Evolutionary conservation across 2,797 vertebrate species (phyloP).

Genomic region (Saxicola maurus): DNA sequence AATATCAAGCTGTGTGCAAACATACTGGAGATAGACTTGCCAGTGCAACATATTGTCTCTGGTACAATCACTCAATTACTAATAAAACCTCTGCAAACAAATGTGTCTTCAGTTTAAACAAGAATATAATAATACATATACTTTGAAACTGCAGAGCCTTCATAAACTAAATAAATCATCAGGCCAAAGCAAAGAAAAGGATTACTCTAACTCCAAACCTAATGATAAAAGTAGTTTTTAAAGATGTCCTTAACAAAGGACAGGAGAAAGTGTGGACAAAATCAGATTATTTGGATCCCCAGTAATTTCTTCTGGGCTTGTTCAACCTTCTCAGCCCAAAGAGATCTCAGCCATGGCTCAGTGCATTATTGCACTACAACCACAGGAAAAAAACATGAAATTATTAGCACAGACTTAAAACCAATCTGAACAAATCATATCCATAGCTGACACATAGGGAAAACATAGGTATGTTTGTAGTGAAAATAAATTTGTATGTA

Average conservation of each 20-base stretch:
- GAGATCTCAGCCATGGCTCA: not conserved
- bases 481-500: not conserved
- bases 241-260: not conserved
- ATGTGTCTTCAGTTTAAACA: not conserved
- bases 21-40: not conserved
- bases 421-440: not conserved
- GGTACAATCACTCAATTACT: not conserved
- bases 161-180: not conserved
- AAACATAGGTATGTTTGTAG: not conserved
- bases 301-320: not conserved
- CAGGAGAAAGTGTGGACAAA: not conserved
- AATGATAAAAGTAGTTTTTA: not conserved
- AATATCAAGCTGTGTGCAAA: not conserved
- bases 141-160: not conserved
- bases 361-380: not conserved
- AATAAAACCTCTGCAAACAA: conserved; percentile 32
- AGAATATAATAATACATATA: not conserved
- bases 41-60: not conserved
- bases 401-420: not conserved
- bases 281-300: not conserved
- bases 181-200: not conserved
- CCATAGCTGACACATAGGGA: not conserved
- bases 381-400: not conserved
- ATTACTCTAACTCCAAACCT: not conserved
- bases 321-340: not conserved